A percentile compares a stretch with the other conserved stretches of the same genome.
phyloP scores from a whole-genome alignment of 37 sponge, comb jelly and placozoan genomes.

The Bolinopsis microptera region DNA sequence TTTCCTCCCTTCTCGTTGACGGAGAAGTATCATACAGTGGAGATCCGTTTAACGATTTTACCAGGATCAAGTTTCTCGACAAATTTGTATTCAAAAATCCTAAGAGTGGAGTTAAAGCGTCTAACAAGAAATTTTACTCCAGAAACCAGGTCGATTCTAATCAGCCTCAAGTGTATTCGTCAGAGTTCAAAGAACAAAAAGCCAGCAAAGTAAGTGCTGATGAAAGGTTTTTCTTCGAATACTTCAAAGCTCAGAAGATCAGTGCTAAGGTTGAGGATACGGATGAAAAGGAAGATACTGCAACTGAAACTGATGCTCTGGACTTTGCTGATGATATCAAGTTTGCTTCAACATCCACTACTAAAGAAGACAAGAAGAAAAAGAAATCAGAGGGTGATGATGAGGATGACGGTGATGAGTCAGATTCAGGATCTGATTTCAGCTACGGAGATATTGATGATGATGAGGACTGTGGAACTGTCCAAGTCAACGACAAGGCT shows the following conservation, averaged over 20 bases:
- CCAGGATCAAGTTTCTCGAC: constrained; percentile 89
- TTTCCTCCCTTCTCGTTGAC: constrained; percentile 30
- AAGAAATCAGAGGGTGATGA: not conserved
- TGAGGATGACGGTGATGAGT: not conserved
- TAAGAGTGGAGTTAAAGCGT: constrained; percentile 80
- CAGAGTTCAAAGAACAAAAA: constrained; percentile 74
- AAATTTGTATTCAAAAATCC: constrained; percentile 94
- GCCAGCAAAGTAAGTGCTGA: constrained; percentile 78
- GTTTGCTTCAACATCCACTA: not conserved
- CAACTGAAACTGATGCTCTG: not conserved
- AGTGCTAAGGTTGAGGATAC: not conserved
- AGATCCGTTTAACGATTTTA: constrained; percentile 92
- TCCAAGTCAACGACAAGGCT: not conserved
- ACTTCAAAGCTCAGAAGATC: constrained; percentile 33
- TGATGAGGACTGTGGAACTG: not conserved
- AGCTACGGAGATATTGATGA: constrained; percentile 41
- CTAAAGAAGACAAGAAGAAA: not conserved
- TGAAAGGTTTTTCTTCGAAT: constrained; percentile 88
- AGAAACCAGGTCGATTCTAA: constrained; percentile 75
- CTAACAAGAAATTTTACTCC: constrained; percentile 74
- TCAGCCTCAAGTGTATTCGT: constrained; percentile 73
- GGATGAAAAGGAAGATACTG: not conserved
- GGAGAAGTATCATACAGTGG: constrained; percentile 74
- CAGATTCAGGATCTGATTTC: constrained; percentile 23
- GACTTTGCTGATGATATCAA: constrained; percentile 66